A percentile compares a stretch with the other conserved stretches of the same genome.
Evolutionary conservation across 2,113 vertebrate species (phyloP).

Genomic region (Archilochus colubris): DNA sequence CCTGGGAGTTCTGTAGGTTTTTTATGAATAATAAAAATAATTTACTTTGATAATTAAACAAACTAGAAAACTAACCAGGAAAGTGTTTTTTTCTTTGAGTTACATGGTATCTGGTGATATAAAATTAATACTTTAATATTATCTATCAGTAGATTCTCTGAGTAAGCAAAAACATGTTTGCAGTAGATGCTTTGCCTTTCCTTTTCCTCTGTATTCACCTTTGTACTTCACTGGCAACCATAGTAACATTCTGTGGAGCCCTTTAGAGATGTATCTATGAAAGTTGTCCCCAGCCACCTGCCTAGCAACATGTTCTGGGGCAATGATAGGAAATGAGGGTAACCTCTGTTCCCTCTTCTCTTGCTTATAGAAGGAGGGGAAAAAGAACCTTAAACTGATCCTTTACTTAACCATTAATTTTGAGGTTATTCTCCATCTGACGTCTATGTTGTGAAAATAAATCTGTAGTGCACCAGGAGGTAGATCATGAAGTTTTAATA

Average conservation of each 20-base stretch:
- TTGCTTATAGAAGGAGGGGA: background rate
- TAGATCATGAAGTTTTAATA: background rate
- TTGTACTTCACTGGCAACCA: conserved; percentile 45
- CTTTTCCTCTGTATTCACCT: background rate
- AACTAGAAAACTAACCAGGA: background rate
- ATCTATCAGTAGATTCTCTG: background rate
- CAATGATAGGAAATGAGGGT: conserved; percentile 23
- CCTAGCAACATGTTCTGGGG: conserved; percentile 68
- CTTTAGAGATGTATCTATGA: conserved; percentile 23
- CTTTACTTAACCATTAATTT: conserved; percentile 43
- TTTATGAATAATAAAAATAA: background rate
- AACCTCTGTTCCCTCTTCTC: conserved; percentile 15
- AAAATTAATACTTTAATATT: background rate
- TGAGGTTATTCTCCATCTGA: background rate
- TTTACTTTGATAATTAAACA: background rate
- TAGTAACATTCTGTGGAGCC: conserved; percentile 53
- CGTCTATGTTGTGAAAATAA: conserved; percentile 8
- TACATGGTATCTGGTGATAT: background rate
- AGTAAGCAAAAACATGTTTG: background rate
- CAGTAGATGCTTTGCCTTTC: background rate
- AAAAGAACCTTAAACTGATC: conserved; percentile 21
- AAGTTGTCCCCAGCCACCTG: conserved; percentile 51
- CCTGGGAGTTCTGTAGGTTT: background rate
- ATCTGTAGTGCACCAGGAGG: background rate
- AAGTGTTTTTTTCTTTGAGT: background rate